Percentiles rank a stretch among this genome's conserved stretches.
phyloP scores from a whole-genome alignment of 2,888 invertebrate genomes.

The Caenorhabditis plicata region DNA sequence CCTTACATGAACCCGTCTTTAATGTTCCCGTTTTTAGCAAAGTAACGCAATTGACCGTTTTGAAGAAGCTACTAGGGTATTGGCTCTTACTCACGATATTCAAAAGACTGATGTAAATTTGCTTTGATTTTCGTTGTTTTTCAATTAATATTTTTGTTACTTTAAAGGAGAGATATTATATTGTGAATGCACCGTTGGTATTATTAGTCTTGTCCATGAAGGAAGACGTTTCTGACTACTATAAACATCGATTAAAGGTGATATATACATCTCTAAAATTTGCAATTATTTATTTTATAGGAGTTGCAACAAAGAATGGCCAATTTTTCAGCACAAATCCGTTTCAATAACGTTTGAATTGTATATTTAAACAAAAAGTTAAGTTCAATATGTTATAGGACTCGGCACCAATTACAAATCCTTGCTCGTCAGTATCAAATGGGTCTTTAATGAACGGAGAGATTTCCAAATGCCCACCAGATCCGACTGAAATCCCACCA shows the following conservation, averaged over 20 bases:
- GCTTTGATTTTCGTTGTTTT: background rate
- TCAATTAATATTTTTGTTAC: too few relatives aligned
- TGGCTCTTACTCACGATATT: constrained; percentile 1
- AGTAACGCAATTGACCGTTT: constrained; percentile 2
- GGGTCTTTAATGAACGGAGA: too few relatives aligned
- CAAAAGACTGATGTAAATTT: background rate
- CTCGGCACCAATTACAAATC: too few relatives aligned
- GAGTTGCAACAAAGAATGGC: background rate
- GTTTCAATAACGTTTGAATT: too few relatives aligned
- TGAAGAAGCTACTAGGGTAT: background rate
- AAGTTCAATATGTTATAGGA: too few relatives aligned
- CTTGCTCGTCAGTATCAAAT: too few relatives aligned
- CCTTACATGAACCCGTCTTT: too few relatives aligned
- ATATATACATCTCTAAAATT: background rate
- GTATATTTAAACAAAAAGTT: too few relatives aligned
- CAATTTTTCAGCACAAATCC: background rate
- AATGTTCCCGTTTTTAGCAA: constrained; percentile 14
- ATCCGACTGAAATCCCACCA: too few relatives aligned
- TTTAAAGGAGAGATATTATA: too few relatives aligned
- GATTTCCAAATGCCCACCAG: too few relatives aligned
- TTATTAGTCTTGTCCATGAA: background rate
- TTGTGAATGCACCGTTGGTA: background rate
- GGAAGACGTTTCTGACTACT: background rate
- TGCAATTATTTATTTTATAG: background rate
- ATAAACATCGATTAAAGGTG: background rate